These are phyloP conservation scores for Homarus americanus DNA, from an alignment of 1,140 invertebrate genomes.

Conservation along the genomic window DNA sequence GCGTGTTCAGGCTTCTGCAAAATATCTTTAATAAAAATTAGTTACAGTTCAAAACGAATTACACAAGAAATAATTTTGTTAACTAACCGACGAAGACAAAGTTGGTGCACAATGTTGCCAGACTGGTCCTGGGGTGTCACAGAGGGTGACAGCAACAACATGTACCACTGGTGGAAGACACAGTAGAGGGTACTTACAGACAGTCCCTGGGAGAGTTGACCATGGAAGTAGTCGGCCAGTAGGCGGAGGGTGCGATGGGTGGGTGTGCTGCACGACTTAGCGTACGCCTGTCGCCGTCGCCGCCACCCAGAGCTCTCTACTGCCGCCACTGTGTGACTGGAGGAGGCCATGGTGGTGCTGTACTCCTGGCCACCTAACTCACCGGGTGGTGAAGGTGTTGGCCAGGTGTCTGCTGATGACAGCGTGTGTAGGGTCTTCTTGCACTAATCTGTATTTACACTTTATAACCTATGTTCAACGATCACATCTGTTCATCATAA, in stretches of 20 bases:
- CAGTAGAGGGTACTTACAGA: constrained; percentile 23
- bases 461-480: too few species aligned
- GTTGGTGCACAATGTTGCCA: too few species aligned
- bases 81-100: too few species aligned
- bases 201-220: constrained; percentile 28
- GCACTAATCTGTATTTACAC: too few species aligned
- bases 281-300: constrained; percentile 47
- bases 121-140: too few species aligned
- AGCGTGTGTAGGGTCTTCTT: not conserved
- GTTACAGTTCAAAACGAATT: too few species aligned
- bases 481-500: too few species aligned
- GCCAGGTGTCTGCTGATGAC: not conserved
- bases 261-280: constrained; percentile 65
- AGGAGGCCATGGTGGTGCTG: constrained; percentile 8
- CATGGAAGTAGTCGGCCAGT: constrained; percentile 57
- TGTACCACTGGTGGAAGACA: too few species aligned
- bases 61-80: too few species aligned
- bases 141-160: too few species aligned
- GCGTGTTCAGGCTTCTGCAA: too few species aligned
- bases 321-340: not conserved
- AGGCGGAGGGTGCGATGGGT: constrained; percentile 40
- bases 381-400: not conserved
- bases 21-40: too few species aligned
- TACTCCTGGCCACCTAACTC: not conserved
- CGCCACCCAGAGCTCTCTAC: constrained; percentile 53